Evolutionary conservation across 2,888 invertebrate species (phyloP).

Genomic region (Athalia rosae): DNA sequence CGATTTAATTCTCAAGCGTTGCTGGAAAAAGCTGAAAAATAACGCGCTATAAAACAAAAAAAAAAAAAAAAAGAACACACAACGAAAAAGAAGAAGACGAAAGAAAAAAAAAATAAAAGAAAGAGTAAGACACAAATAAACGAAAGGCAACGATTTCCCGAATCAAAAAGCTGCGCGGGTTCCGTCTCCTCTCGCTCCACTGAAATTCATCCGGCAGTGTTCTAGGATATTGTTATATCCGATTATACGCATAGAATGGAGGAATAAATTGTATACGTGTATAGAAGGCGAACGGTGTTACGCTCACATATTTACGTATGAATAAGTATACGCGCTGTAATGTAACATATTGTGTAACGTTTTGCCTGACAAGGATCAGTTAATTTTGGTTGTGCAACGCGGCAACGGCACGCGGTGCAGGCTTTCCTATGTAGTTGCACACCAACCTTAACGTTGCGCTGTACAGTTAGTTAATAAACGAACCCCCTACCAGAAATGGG

Average conservation of each 20-base stretch:
- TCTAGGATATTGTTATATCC: too few relatives aligned
- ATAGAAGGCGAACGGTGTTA: too few relatives aligned
- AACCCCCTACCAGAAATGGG: too few relatives aligned
- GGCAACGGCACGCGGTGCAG: conserved; percentile 4
- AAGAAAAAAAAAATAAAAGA: background rate
- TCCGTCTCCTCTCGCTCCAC: too few relatives aligned
- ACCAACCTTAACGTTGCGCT: too few relatives aligned
- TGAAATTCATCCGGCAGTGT: too few relatives aligned
- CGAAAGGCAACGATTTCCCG: background rate
- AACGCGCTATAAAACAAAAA: background rate
- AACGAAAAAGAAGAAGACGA: background rate
- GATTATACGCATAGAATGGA: too few relatives aligned
- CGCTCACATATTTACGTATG: background rate
- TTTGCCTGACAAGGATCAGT: conserved; percentile 59
- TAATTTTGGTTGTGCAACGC: conserved; percentile 63
- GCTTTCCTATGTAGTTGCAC: too few relatives aligned
- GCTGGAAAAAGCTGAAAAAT: conserved; percentile 43
- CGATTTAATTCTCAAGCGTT: conserved; percentile 57
- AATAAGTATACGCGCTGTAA: background rate
- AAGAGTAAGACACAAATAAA: too few relatives aligned
- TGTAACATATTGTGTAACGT: background rate
- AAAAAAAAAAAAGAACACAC: too few relatives aligned
- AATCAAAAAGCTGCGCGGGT: background rate
- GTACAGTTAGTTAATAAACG: too few relatives aligned
- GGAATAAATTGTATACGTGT: too few relatives aligned